These are phyloP conservation scores for Pimpla rufipes DNA, from an alignment of 2,888 invertebrate species.

Conservation along the genomic window DNA sequence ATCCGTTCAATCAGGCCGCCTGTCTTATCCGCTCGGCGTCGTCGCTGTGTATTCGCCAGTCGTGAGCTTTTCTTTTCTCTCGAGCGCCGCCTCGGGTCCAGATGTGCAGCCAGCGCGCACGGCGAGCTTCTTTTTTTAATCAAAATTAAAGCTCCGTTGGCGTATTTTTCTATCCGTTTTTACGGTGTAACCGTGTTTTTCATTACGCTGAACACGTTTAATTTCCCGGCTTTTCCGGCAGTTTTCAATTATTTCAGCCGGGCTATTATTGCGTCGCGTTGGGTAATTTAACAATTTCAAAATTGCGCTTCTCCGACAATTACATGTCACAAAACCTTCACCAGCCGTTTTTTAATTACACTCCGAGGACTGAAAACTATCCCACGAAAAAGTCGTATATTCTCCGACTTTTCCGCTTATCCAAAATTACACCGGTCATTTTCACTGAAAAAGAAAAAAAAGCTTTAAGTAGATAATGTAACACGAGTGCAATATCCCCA, in stretches of 20 bases:
- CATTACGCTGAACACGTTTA: background rate
- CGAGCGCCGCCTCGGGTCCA: background rate
- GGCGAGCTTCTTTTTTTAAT: background rate
- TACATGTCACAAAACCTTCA: too few species aligned
- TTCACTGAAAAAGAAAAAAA: background rate
- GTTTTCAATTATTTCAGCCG: background rate
- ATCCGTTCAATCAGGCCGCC: constrained; percentile 37
- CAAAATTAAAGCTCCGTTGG: background rate
- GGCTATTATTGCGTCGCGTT: background rate
- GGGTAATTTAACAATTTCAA: background rate
- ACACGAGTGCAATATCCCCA: background rate
- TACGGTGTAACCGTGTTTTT: background rate
- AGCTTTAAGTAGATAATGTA: background rate
- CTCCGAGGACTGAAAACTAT: background rate
- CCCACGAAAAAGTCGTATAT: background rate
- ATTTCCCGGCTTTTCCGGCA: background rate
- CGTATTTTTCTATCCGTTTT: background rate
- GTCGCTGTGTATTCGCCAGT: background rate
- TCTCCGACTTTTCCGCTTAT: background rate
- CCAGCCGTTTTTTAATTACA: too few species aligned
- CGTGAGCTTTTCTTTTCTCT: constrained; percentile 5
- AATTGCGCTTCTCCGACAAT: too few species aligned
- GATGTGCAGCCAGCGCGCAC: background rate
- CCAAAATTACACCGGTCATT: background rate
- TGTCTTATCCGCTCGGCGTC: constrained; percentile 11